phyloP scores from a whole-genome alignment of 2,888 invertebrate genomes.

The Acanthacorydalis orientalis region DNA sequence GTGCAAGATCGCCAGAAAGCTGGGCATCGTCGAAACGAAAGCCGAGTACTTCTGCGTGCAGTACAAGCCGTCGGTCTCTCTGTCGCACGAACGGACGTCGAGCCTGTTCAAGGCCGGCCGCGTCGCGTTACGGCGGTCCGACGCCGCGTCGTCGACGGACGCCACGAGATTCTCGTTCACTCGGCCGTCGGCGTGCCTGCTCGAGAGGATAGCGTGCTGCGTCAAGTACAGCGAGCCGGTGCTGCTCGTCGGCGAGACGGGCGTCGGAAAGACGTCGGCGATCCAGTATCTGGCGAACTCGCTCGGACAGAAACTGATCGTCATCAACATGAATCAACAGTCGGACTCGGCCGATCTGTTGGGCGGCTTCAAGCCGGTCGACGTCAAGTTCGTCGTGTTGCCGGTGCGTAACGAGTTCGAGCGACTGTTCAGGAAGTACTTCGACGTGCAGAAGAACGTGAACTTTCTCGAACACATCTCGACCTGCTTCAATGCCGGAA shows the following conservation, averaged over 20 bases:
- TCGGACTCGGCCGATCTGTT: constrained; percentile 93
- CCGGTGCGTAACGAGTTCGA: constrained; percentile 77
- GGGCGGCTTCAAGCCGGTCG: constrained; percentile 94
- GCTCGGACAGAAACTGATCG: constrained; percentile 69
- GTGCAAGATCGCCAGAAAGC: constrained; percentile 55
- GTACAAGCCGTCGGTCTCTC: constrained; percentile 59
- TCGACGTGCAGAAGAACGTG: constrained; percentile 57
- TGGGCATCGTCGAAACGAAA: constrained; percentile 68
- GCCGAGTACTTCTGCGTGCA: constrained; percentile 63
- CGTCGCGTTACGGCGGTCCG: constrained; percentile 30
- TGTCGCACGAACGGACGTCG: constrained; percentile 21
- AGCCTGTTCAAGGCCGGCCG: constrained; percentile 54
- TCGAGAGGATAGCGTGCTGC: constrained; percentile 80
- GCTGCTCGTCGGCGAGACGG: constrained; percentile 92
- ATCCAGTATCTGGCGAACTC: constrained; percentile 80
- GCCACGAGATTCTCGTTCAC: constrained; percentile 66
- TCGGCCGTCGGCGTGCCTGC: constrained; percentile 56
- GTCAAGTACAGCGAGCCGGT: constrained; percentile 75
- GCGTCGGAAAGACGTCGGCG: constrained; percentile 93
- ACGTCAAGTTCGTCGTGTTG: constrained; percentile 63
- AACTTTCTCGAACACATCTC: constrained; percentile 71
- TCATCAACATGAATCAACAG: constrained; percentile 98
- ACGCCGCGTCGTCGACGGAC: too few relatives aligned
- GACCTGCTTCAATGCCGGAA: constrained; percentile 52
- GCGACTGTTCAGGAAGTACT: constrained; percentile 60